Percentiles rank a stretch among this genome's conserved stretches.
These are phyloP conservation scores for Idris sp. DNA, from an alignment of 1,140 invertebrate genomes.

Conservation along the genomic window DNA sequence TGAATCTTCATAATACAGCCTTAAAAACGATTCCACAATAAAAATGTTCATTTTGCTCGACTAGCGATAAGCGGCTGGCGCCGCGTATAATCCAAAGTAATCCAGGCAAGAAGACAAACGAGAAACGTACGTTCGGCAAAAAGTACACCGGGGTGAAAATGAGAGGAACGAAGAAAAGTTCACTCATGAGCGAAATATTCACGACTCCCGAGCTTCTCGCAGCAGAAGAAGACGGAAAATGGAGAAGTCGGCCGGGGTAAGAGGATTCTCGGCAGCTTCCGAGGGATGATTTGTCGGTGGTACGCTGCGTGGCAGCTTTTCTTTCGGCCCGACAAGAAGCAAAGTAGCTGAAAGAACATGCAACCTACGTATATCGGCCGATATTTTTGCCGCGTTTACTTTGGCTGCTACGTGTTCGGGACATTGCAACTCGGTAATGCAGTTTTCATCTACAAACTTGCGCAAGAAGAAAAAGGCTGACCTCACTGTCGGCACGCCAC, in stretches of 20 bases:
- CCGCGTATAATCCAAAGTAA: conserved; percentile 58
- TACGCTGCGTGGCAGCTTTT: conserved; percentile 57
- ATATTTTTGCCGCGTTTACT: conserved; percentile 61
- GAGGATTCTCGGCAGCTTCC: conserved; percentile 59
- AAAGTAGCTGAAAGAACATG: conserved; percentile 46
- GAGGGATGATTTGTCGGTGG: conserved; percentile 70
- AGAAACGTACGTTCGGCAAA: conserved; percentile 63
- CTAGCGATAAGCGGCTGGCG: conserved; percentile 50
- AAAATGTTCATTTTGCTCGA: conserved; percentile 56
- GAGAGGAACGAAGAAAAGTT: conserved; percentile 52
- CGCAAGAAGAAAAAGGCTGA: conserved; percentile 52
- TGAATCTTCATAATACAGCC: conserved; percentile 35
- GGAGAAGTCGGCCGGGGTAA: conserved; percentile 10
- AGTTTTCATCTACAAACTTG: conserved; percentile 76
- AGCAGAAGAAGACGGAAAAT: conserved; percentile 37
- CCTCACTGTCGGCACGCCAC: conserved; percentile 27
- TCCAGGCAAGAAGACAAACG: conserved; percentile 59
- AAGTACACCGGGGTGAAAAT: conserved; percentile 45
- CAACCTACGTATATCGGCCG: conserved; percentile 61
- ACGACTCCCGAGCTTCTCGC: conserved; percentile 18
- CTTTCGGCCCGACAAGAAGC: conserved; percentile 45
- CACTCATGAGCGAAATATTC: conserved; percentile 58
- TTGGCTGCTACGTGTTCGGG: conserved; percentile 45
- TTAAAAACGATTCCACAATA: conserved; percentile 54
- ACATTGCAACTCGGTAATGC: conserved; percentile 68